Evolutionary conservation across 2,888 invertebrate genomes (phyloP).

Genomic region (Sminthurides aquaticus): DNA sequence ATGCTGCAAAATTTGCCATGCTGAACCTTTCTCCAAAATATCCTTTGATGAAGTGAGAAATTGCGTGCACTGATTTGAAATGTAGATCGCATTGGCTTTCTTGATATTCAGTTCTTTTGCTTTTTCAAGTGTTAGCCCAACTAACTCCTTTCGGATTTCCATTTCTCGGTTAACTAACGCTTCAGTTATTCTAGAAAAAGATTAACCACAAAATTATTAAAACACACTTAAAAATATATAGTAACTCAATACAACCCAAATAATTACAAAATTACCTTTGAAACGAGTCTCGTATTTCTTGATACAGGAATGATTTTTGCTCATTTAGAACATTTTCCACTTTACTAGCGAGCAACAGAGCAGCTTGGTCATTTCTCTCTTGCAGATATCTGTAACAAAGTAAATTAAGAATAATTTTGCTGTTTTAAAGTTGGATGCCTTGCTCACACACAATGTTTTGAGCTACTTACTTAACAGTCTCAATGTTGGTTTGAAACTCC

Average conservation of each 20-base stretch:
- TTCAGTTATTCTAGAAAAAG: slow-evolving; percentile 10
- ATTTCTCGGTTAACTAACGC: slow-evolving; percentile 27
- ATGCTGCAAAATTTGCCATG: slow-evolving; percentile 16
- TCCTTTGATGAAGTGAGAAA: slow-evolving; percentile 14
- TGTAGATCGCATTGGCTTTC: slow-evolving; percentile 68
- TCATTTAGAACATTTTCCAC: slow-evolving; percentile 16
- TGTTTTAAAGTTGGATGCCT: not conserved
- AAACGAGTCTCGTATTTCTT: slow-evolving; percentile 20
- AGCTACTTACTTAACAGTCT: not conserved
- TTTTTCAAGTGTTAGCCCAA: slow-evolving; percentile 19
- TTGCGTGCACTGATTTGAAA: slow-evolving; percentile 13
- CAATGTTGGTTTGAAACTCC: slow-evolving; percentile 3
- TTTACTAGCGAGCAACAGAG: slow-evolving; percentile 6
- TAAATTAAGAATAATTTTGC: too few species aligned
- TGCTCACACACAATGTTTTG: not conserved
- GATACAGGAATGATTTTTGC: slow-evolving; percentile 18
- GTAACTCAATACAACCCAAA: slow-evolving; percentile 1
- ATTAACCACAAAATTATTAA: slow-evolving; percentile 4
- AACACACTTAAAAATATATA: not conserved
- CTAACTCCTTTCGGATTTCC: slow-evolving; percentile 23
- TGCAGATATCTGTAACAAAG: not conserved
- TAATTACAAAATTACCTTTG: slow-evolving; percentile 7
- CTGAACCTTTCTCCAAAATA: slow-evolving; percentile 13
- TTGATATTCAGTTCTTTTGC: slow-evolving; percentile 70
- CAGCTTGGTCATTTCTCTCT: slow-evolving; percentile 2